Base-by-base conservation (phyloP, 2,113 vertebrate genomes). In the Acrocephalus arundinaceus region DNA sequence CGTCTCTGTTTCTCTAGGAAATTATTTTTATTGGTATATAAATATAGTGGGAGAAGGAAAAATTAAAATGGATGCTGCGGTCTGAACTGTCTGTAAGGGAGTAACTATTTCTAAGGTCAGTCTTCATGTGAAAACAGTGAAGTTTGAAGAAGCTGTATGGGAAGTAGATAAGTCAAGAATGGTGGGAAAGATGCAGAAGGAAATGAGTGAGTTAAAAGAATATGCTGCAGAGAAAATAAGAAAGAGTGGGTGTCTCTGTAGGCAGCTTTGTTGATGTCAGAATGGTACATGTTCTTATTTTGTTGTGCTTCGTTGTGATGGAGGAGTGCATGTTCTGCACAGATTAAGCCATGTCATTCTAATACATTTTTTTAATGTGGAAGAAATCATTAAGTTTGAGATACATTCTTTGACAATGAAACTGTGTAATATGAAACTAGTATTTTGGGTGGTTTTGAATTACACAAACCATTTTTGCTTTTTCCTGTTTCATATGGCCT, bases 281-380 rank as follows among this genome's bases (percentile, higher is more conserved):
- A 97, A 87, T 87, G 91, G 45, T 93, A 45, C 76, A 76, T 91
- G 78, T 87, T 93, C 96, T 90, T 96, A 93, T 87, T 94, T 94
- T 87, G 61, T 87, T 73, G 18, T 68, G 48, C 62, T 95, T 95
- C 91, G 73, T 87, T 4, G 0, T 79, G 55, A 28, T 87, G 51
- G 58, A 83, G 89, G 49, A 91, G 67, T 66, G 43, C 84, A 58
- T 94, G 77, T 82, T 96, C 71, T 83, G 55, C 62, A 46, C n/a
- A 89, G 77, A 57, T 87, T 68, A 86, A 81, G 63, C 89, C 31
- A 49, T 67, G 39, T 18, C 71, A 55, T 95, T 87, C 18, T 46
- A 11, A 49, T 85, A 1, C 15, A 51, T 87, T 67, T 68, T 68
- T 61, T 63, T n/a, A 37, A 57, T 25, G 9, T 24, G 28, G 28